These are phyloP conservation scores for Sarcophaga bullata DNA, from an alignment of 1,140 invertebrate genomes.

Conservation along the genomic window DNA sequence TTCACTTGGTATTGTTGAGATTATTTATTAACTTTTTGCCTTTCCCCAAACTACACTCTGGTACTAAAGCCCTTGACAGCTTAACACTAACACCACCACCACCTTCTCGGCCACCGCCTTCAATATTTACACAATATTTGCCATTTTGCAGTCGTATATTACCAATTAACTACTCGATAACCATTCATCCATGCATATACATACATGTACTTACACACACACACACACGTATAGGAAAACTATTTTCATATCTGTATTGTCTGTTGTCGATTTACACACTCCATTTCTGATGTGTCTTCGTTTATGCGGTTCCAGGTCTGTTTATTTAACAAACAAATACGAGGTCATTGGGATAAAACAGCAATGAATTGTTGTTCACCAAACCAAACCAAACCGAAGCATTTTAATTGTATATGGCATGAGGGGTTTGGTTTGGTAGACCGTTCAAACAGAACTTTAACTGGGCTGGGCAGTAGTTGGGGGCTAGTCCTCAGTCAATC, in stretches of 20 bases:
- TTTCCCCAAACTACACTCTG: too few relatives aligned
- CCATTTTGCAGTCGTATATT: not conserved
- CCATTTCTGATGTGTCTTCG: not conserved
- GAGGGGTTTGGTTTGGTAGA: too few relatives aligned
- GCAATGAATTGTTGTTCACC: not conserved
- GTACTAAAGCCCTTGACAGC: too few relatives aligned
- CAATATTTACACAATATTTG: not conserved
- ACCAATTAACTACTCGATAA: slow-evolving; percentile 1
- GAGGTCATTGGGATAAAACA: slow-evolving; percentile 1
- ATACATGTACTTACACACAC: not conserved
- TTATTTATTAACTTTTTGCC: too few relatives aligned
- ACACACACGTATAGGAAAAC: not conserved
- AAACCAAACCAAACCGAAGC: too few relatives aligned
- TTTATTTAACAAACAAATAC: not conserved
- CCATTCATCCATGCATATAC: not conserved
- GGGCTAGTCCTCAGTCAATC: not conserved
- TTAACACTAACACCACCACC: too few relatives aligned
- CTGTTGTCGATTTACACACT: not conserved
- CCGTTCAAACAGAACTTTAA: not conserved
- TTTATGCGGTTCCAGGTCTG: not conserved
- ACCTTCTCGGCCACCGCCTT: too few relatives aligned
- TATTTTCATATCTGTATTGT: not conserved
- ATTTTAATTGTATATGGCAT: too few relatives aligned
- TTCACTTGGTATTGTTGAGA: too few relatives aligned
- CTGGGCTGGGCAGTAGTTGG: not conserved